These are phyloP conservation scores for Myathropa florea DNA, from an alignment of 2,888 invertebrate species.

Conservation along the genomic window DNA sequence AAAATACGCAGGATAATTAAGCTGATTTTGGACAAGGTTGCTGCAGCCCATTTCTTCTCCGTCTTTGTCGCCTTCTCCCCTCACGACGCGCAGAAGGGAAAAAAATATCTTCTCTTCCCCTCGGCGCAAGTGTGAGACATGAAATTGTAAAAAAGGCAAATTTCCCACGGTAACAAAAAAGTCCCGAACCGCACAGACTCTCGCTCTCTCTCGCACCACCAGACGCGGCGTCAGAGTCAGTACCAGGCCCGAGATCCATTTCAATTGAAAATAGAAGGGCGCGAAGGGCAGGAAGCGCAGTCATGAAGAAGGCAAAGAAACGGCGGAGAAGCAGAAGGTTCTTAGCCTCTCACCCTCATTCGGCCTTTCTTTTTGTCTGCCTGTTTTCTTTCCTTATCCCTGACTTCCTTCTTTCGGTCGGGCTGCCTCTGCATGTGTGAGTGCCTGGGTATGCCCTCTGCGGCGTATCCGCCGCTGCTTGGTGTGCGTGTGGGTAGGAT, in stretches of 20 bases:
- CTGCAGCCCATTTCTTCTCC: not conserved
- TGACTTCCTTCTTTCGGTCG: slow-evolving; percentile 61
- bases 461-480: not conserved
- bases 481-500: slow-evolving; percentile 56
- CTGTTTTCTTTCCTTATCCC: slow-evolving; percentile 46
- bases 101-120: not conserved
- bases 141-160: slow-evolving; percentile 66
- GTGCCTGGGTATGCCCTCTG: not conserved
- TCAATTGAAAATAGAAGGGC: slow-evolving; percentile 30
- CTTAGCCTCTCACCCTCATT: slow-evolving; percentile 66
- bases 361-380: slow-evolving; percentile 22
- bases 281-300: slow-evolving; percentile 34
- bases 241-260: slow-evolving; percentile 46
- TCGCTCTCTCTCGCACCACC: not conserved
- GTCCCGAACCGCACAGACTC: slow-evolving; percentile 24
- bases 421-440: slow-evolving; percentile 16
- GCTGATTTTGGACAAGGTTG: slow-evolving; percentile 45
- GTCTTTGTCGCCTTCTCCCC: not conserved
- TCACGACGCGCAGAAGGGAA: not conserved
- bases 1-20: slow-evolving; percentile 67
- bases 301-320: slow-evolving; percentile 31
- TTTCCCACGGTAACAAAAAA: slow-evolving; percentile 71
- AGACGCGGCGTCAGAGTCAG: slow-evolving; percentile 32
- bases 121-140: slow-evolving; percentile 23
- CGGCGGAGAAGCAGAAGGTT: slow-evolving; percentile 48